Percentiles rank a stretch among this genome's conserved stretches.
Conservation (phyloP, 2,888 invertebrate genomes). For the Odontocerum albicorne region DNA sequence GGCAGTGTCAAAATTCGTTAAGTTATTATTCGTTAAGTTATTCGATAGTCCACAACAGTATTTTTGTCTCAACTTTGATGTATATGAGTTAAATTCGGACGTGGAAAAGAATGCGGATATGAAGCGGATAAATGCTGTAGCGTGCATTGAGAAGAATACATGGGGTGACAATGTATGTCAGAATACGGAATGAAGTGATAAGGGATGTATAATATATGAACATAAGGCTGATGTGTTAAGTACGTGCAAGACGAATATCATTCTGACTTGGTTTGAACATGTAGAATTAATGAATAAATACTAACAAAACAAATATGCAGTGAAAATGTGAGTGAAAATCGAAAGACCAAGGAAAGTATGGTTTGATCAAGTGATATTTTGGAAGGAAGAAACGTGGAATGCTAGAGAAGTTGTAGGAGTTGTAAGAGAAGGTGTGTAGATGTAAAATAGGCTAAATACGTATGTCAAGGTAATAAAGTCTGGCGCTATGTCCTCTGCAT, state of each 20-base stretch:
- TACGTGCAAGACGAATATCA: background rate
- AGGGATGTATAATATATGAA: too few species aligned
- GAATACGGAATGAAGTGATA: background rate
- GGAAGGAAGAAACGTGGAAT: background rate
- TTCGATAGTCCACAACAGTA: too few species aligned
- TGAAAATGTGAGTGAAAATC: background rate
- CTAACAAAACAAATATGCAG: background rate
- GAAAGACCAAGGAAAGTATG: background rate
- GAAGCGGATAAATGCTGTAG: too few species aligned
- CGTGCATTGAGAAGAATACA: too few species aligned
- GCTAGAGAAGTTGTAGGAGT: background rate
- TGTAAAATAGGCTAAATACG: background rate
- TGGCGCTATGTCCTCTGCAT: conserved; percentile 1
- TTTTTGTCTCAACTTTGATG: too few species aligned
- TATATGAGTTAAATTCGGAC: too few species aligned
- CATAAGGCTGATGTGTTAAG: too few species aligned
- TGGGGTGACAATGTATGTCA: too few species aligned
- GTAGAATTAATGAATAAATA: conserved; percentile 1
- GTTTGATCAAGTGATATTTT: background rate
- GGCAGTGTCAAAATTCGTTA: too few species aligned
- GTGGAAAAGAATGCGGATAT: too few species aligned
- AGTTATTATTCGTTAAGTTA: too few species aligned
- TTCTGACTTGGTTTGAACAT: background rate
- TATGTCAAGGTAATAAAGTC: background rate
- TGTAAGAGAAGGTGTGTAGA: background rate